phyloP scores from a whole-genome alignment of 2,113 vertebrate genomes.

The Phoenicopterus ruber region DNA sequence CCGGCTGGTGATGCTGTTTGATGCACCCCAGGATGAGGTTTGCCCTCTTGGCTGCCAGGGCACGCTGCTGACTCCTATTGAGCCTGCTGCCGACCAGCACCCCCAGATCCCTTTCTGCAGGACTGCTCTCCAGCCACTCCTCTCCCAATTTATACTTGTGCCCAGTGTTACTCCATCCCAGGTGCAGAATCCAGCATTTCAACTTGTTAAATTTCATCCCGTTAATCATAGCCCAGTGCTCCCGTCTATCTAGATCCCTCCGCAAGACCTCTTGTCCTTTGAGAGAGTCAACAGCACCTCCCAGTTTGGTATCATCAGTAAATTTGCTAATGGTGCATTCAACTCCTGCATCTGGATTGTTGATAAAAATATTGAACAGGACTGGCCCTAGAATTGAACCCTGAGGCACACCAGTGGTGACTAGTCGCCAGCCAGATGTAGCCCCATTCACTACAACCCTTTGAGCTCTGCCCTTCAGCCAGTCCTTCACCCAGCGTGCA shows the following conservation, averaged over 20 bases:
- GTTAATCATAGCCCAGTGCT: not conserved
- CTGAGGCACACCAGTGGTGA: rapidly evolving
- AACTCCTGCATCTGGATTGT: not conserved
- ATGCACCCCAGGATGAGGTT: not conserved
- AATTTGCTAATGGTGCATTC: not conserved
- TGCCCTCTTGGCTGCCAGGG: not conserved
- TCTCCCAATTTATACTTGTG: not conserved
- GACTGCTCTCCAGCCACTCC: not conserved
- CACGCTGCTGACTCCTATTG: not conserved
- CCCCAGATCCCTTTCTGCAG: not conserved
- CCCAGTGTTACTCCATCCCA: not conserved
- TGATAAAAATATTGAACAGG: not conserved
- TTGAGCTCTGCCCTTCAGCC: not conserved
- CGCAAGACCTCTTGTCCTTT: not conserved
- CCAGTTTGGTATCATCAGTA: not conserved
- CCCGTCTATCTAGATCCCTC: not conserved
- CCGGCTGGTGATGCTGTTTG: not conserved
- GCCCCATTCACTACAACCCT: not conserved
- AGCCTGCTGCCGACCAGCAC: not conserved
- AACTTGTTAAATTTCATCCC: not conserved
- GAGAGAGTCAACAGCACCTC: not conserved
- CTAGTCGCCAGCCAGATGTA: not conserved
- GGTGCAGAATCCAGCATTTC: not conserved
- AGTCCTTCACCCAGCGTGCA: not conserved
- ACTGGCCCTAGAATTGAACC: too few relatives aligned